Conservation (phyloP, 1,140 invertebrate genomes). For the Drosophila melanogaster region Release_6_plus_ISO1_MT NT_037436.4:15731001-15731500, state of each 20-base stretch:
- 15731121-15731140: constrained; percentile 5
- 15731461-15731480: not conserved
- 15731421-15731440: not conserved
- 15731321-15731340: no score
- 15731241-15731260: no score
- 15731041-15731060: constrained; percentile 54
- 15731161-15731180: not conserved
- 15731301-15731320: no score
- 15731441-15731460: not conserved
- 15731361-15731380: not conserved
- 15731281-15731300: no score
- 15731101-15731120: constrained; percentile 9
- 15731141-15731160: constrained; percentile 2
- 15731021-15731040: constrained; percentile 76
- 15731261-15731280: not conserved
- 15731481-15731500: not conserved
- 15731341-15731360: not conserved
- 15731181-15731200: not conserved
- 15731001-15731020: constrained; percentile 78
- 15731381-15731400: not conserved
- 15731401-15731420: constrained; percentile 10
- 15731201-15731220: not conserved
- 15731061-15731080: constrained; percentile 37
- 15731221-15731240: not conserved
- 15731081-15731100: constrained; percentile 12